Evolutionary conservation across 2,888 invertebrate species (phyloP).

Genomic region (Andrena hattorfiana): DNA sequence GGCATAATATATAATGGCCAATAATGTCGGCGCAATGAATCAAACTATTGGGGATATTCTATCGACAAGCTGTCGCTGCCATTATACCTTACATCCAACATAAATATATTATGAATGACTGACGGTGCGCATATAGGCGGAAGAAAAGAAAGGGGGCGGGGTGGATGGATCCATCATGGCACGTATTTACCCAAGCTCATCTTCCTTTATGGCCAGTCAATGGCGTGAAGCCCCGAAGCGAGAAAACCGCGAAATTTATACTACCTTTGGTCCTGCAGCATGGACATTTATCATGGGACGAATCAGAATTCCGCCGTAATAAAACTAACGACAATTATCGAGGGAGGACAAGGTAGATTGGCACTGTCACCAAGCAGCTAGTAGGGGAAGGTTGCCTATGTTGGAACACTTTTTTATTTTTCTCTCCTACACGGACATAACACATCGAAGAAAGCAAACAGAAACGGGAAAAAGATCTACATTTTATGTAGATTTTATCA

Average conservation of each 20-base stretch:
- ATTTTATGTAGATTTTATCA: too few relatives aligned
- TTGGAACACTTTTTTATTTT: too few relatives aligned
- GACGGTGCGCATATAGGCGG: slow-evolving; percentile 30
- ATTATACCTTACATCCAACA: slow-evolving; percentile 72
- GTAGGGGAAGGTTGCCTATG: too few relatives aligned
- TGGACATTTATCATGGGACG: slow-evolving; percentile 70
- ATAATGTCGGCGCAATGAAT: slow-evolving; percentile 74
- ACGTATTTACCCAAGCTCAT: slow-evolving; percentile 59
- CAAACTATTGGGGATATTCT: slow-evolving; percentile 69
- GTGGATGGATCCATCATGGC: slow-evolving; percentile 58
- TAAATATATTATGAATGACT: slow-evolving; percentile 75
- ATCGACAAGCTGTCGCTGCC: slow-evolving; percentile 75
- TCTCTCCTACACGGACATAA: too few relatives aligned
- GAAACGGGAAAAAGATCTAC: too few relatives aligned
- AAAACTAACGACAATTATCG: too few relatives aligned
- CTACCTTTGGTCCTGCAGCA: slow-evolving; percentile 51
- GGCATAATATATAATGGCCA: slow-evolving; percentile 72
- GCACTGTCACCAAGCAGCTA: too few relatives aligned
- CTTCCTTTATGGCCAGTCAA: slow-evolving; percentile 57
- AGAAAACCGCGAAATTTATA: slow-evolving; percentile 62
- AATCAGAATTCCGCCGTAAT: slow-evolving; percentile 57
- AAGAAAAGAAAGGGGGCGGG: slow-evolving; percentile 20
- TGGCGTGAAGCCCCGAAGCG: slow-evolving; percentile 30
- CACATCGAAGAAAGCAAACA: too few relatives aligned
- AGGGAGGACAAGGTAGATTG: background rate